These are phyloP conservation scores for Pterostichus niger DNA, from an alignment of 2,888 invertebrate genomes.

Conservation along the genomic window DNA sequence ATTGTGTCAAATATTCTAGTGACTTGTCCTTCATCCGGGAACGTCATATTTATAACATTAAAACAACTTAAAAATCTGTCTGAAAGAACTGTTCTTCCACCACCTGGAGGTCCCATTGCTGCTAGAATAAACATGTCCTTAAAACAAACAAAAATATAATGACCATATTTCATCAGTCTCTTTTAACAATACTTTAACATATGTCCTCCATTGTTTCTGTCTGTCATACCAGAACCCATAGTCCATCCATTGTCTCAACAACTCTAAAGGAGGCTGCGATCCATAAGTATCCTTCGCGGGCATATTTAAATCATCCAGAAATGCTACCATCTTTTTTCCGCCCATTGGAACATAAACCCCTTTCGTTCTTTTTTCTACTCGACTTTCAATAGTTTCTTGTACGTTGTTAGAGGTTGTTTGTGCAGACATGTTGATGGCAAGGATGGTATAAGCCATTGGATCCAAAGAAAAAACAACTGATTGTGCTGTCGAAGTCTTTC, in stretches of 20 bases:
- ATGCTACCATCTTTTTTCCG: slow-evolving; percentile 90
- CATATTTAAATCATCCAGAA: slow-evolving; percentile 97
- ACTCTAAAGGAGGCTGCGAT: slow-evolving; percentile 92
- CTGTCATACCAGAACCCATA: slow-evolving; percentile 95
- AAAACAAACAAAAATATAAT: slow-evolving; percentile 62
- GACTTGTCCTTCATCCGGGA: slow-evolving; percentile 89
- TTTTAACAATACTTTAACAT: slow-evolving; percentile 81
- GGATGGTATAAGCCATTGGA: slow-evolving; percentile 80
- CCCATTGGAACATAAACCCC: slow-evolving; percentile 89
- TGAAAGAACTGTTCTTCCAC: slow-evolving; percentile 90
- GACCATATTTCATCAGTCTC: not conserved
- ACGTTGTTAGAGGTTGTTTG: slow-evolving; percentile 91
- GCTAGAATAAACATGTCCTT: slow-evolving; percentile 88
- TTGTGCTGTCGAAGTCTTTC: slow-evolving; percentile 89
- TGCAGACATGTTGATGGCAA: slow-evolving; percentile 93
- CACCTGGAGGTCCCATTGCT: slow-evolving; percentile 93
- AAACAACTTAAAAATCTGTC: slow-evolving; percentile 89
- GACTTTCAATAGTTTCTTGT: slow-evolving; percentile 90
- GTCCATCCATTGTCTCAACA: slow-evolving; percentile 91
- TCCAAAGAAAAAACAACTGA: slow-evolving; percentile 83
- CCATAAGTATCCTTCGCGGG: slow-evolving; percentile 93
- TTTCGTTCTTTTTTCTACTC: slow-evolving; percentile 93
- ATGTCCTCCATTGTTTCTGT: slow-evolving; percentile 87
- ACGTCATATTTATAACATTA: slow-evolving; percentile 88
- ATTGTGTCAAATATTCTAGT: slow-evolving; percentile 91